These are phyloP conservation scores for Aleiodes sp. DNA, from an alignment of 1,140 invertebrate species.

Conservation along the genomic window DNA sequence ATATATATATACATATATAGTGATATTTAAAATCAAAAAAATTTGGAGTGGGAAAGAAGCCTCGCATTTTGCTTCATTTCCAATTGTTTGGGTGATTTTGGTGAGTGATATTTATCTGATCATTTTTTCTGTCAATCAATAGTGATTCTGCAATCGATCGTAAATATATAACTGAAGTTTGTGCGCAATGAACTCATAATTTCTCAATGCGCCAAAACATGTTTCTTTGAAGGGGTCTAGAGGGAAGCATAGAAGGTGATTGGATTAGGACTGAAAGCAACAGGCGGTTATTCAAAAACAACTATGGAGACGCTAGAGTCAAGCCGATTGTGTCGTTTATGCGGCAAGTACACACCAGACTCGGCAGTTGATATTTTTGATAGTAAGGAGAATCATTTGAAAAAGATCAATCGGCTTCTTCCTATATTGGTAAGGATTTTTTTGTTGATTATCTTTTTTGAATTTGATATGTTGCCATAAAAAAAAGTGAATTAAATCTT, in stretches of 20 bases:
- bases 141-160: too few relatives aligned
- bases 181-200: too few relatives aligned
- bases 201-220: too few relatives aligned
- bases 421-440: conserved; percentile 55
- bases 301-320: conserved; percentile 59
- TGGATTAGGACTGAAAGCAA: not conserved
- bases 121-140: too few relatives aligned
- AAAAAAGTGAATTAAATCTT: not conserved
- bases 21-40: too few relatives aligned
- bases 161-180: too few relatives aligned
- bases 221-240: too few relatives aligned
- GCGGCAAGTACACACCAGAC: conserved; percentile 53
- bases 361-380: conserved; percentile 59
- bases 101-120: too few relatives aligned
- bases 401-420: conserved; percentile 58
- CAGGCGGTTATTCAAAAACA: not conserved
- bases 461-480: conserved; percentile 18
- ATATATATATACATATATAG: too few relatives aligned
- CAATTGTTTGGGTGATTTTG: too few relatives aligned
- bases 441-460: conserved; percentile 22
- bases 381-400: conserved; percentile 50
- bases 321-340: conserved; percentile 57
- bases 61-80: too few relatives aligned
- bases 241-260: not conserved
- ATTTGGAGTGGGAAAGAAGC: too few relatives aligned